Evolutionary conservation across 2,113 vertebrate genomes (phyloP), one percentile per base, ranked within the genome.

Genomic region (Scortum barcoo): DNA sequence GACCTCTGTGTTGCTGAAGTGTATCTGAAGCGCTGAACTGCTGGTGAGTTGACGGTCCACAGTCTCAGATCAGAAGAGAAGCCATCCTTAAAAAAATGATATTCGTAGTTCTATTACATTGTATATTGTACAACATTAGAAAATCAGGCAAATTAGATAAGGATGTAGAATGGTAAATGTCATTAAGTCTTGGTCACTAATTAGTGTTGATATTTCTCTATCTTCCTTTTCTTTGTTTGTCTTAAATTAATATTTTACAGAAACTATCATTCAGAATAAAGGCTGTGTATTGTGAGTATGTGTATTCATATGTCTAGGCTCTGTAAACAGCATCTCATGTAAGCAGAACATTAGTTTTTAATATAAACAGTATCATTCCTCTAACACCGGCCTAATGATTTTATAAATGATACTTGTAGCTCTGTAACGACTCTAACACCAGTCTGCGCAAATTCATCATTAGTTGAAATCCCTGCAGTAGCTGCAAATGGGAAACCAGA

Each of bases 1-100:
- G 80, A 97, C 93, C 95, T 95, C 76, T 95, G 95, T 22, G 93
- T 93, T 19, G 86, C 86, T 63, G 94, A 96, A 7, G 88, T 96
- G 68, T 94, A 95, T 78, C 94, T 94, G 74, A 84, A 91, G 38
- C 78, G 84, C 19, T 17, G 92, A n/a, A 78, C 76, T 73, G 46
- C 91, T 4, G 40, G 10, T 68, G 84, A 63, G 76, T 33, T 36
- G 40, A 94, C 72, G 79, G 60, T 88, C 75, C 30, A 69, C 30
- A n/a, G 50, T 69, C 40, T 53, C 8, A 44, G n/a, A 60, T 74
- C 60, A 67, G 76, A 72, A 11, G 69, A 46, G 38, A 19, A 20
- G 13, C 17, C 3, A 36, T 60, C 71, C 92, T 89, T 60, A 16
- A 79, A 80, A 80, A 74, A 63, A 44, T 17, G 73, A 78, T 16